Conservation (phyloP, 2,888 invertebrate genomes). For the Seira musarum region DNA sequence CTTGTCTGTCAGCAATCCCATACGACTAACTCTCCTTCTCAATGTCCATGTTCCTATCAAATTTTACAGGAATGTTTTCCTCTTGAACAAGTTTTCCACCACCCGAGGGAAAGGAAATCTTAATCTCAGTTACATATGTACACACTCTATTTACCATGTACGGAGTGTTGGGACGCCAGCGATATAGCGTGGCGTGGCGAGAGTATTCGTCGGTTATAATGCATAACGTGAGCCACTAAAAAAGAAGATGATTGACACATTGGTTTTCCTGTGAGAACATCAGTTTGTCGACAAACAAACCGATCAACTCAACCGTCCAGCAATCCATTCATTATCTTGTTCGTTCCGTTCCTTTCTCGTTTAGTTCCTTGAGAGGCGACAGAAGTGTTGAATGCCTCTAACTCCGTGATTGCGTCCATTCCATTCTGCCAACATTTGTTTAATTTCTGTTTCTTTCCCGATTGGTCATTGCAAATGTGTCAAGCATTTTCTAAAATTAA, state of each 20-base stretch:
- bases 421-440: too few species aligned
- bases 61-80: background rate
- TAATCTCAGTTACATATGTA: background rate
- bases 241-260: constrained; percentile 57
- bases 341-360: background rate
- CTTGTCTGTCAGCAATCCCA: constrained; percentile 55
- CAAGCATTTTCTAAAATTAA: background rate
- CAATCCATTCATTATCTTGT: constrained; percentile 17
- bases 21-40: constrained; percentile 23
- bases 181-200: too few species aligned
- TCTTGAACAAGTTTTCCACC: background rate
- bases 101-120: background rate
- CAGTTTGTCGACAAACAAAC: constrained; percentile 60
- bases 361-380: too few species aligned
- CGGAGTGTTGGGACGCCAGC: background rate
- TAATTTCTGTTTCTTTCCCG: too few species aligned
- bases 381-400: background rate
- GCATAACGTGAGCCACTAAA: too few species aligned
- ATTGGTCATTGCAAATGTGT: too few species aligned
- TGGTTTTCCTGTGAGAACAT: constrained; percentile 44
- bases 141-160: background rate
- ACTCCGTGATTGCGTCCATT: background rate
- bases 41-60: constrained; percentile 14
- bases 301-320: constrained; percentile 13
- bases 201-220: too few species aligned